phyloP scores from a whole-genome alignment of 2,113 vertebrate genomes.

The Ophthalmolycus amberensis region DNA sequence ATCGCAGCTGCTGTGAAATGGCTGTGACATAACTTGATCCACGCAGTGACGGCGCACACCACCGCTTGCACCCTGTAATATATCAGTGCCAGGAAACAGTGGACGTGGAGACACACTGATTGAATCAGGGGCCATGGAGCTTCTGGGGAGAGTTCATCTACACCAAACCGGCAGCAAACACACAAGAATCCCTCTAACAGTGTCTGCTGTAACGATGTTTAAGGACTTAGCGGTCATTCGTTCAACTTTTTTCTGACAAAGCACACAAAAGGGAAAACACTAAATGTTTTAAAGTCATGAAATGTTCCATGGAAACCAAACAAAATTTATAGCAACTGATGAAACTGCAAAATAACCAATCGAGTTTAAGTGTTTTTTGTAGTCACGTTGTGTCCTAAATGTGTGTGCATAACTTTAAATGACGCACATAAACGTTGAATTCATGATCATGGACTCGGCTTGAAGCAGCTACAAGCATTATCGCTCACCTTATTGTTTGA shows the following conservation, averaged over 20 bases:
- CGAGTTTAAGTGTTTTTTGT: slow-evolving; percentile 19
- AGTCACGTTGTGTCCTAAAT: slow-evolving; percentile 8
- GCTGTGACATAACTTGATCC: slow-evolving; percentile 85
- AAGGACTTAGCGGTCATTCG: slow-evolving; percentile 63
- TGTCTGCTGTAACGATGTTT: slow-evolving; percentile 69
- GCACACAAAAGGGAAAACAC: slow-evolving; percentile 33
- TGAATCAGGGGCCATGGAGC: slow-evolving; percentile 75
- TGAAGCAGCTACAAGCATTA: slow-evolving; percentile 33
- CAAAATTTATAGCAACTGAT: background rate
- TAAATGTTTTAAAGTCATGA: slow-evolving; percentile 8
- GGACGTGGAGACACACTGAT: slow-evolving; percentile 77
- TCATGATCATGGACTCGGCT: slow-evolving; percentile 29
- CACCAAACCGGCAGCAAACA: slow-evolving; percentile 57
- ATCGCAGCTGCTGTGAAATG: slow-evolving; percentile 66
- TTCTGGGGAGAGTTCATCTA: slow-evolving; percentile 77
- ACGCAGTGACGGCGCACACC: slow-evolving; percentile 69
- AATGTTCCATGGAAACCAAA: background rate
- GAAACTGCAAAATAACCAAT: background rate
- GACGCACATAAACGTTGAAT: slow-evolving; percentile 43
- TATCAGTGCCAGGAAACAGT: slow-evolving; percentile 84
- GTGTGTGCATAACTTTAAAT: slow-evolving; percentile 27
- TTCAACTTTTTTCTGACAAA: slow-evolving; percentile 56
- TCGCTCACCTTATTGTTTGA: slow-evolving; percentile 37
- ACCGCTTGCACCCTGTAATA: slow-evolving; percentile 75
- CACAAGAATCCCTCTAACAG: slow-evolving; percentile 54